Base-by-base conservation (phyloP, 2,113 vertebrate genomes). In the Hymenochirus boettgeri region DNA sequence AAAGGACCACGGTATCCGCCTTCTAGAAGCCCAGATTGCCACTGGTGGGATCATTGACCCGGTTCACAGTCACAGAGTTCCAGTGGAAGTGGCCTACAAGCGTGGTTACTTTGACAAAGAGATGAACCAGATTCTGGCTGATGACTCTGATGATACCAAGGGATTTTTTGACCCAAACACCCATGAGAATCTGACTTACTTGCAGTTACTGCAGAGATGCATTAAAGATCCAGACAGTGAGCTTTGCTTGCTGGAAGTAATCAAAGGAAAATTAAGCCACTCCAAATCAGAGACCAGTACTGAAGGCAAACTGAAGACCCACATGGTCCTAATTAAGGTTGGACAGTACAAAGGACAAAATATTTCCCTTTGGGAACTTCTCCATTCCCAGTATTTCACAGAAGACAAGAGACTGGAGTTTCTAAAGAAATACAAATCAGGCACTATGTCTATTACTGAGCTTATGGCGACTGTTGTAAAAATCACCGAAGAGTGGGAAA, bases 21-120 rank as follows among this genome's bases (percentile, higher is more conserved):
- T 95, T 60, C 85, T 92, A 0, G 79, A 90, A 57, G 88, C 89
- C 0, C 89, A 90, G 69, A 74, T 89, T 0, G 89, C 89, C 46
- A 91, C 89, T 0, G 89, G 90, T 0, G 90, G 90, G 54, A 65
- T 93, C 72, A 83, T 94, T 1, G 89, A 93, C 71, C 93, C 91
- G 0, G 57, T 69, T 2, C 53, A 50, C 1, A 60, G 89, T 61
- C 82, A 75, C 23, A 84, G 85, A 0, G 1, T 92, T 0, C 86
- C 91, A 0, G 86, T 92, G 19, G 85, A 90, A 3, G 83, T 80
- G 62, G 91, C 92, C 46, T 56, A 65, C 73, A 11, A 17, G 63
- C 21, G 65, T 0, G 71, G 89, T 4, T 81, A 75, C 73, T 55
- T 92, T 0, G 82, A 89, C 46, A 50, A 27, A 11, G 86, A 90